These are phyloP conservation scores for Hydropsyche betteni DNA, from an alignment of 2,888 invertebrate species.

Conservation along the genomic window DNA sequence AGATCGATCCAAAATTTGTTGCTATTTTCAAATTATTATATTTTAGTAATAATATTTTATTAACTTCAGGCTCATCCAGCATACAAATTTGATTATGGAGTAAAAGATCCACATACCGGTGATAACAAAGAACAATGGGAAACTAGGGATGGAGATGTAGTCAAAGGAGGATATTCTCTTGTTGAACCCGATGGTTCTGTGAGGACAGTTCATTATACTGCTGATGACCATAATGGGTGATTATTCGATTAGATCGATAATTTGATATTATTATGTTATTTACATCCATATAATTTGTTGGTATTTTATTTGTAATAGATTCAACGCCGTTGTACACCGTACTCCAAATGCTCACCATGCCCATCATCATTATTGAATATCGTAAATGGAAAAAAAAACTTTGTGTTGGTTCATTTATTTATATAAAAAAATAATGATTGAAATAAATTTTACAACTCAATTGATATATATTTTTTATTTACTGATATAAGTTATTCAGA, in stretches of 20 bases:
- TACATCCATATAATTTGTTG: slow-evolving; percentile 36
- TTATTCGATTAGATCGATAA: neutral
- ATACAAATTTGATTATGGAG: slow-evolving; percentile 57
- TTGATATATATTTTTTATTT: too few species aligned
- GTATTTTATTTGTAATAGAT: slow-evolving; percentile 51
- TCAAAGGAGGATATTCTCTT: slow-evolving; percentile 59
- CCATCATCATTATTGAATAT: slow-evolving; percentile 35
- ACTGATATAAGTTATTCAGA: too few species aligned
- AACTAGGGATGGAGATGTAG: slow-evolving; percentile 56
- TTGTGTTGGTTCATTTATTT: too few species aligned
- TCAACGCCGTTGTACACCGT: slow-evolving; percentile 46
- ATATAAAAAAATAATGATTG: too few species aligned
- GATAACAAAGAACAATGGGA: slow-evolving; percentile 57
- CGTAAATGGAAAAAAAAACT: too few species aligned
- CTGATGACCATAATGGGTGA: slow-evolving; percentile 47
- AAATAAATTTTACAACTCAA: too few species aligned
- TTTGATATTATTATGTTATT: neutral
- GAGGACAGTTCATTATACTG: slow-evolving; percentile 51
- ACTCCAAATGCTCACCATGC: slow-evolving; percentile 14
- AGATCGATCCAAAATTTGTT: neutral
- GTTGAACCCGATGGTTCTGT: slow-evolving; percentile 61
- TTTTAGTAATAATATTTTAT: slow-evolving; percentile 45
- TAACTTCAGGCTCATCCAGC: slow-evolving; percentile 53
- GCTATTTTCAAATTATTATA: neutral
- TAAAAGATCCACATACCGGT: slow-evolving; percentile 56